Base-by-base conservation (phyloP, 2,113 vertebrate species). In the Campylomormyrus numenius region DNA sequence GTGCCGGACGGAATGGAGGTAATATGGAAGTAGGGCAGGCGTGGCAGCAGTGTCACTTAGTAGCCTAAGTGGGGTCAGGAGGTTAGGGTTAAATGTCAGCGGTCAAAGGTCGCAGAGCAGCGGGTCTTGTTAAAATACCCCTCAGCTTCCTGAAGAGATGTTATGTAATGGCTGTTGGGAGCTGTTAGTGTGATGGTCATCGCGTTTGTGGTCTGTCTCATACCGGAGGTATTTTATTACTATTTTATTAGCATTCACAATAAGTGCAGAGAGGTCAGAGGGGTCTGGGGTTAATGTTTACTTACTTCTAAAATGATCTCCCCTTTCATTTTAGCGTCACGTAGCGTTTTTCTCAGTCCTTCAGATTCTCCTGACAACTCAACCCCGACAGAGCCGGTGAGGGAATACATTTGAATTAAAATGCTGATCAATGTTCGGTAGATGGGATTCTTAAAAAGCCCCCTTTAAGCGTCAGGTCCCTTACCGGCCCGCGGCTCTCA, bases 41-140 rank as follows among this genome's bases (percentile, higher is more conserved):
- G 87, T 52, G 89, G 53, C 49, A 35, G 89, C 19, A 31, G 88
- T 80, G 90, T 91, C 89, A 85, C 89, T 90, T 89, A 92, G 90
- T 91, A 93, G 91, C 93, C 92, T 94, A 95, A 96, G 93, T 95
- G 94, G 94, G 95, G 94, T 95, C 95, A 94, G 93, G 83, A 92
- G 94, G 93, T 91, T 7, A 58, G 92, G 93, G 94, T 95, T 94
- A 95, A 92, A 92, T 85, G 92, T 92, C 91, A 93, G 92, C 92
- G 94, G 94, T 94, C 91, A 95, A 92, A 93, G 94, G 94, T 95
- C 91, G 88, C 42, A 88, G 92, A 93, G 94, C 93, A 92, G 92
- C 88, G 93, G 93, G 94, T 94, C 95, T 95, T 95, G 94, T 96
- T 95, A 96, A 96, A 96, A 95, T 94, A 92, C 93, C 93, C 95